phyloP scores from a whole-genome alignment of 2,113 vertebrate genomes.

The Numenius arquata region DNA sequence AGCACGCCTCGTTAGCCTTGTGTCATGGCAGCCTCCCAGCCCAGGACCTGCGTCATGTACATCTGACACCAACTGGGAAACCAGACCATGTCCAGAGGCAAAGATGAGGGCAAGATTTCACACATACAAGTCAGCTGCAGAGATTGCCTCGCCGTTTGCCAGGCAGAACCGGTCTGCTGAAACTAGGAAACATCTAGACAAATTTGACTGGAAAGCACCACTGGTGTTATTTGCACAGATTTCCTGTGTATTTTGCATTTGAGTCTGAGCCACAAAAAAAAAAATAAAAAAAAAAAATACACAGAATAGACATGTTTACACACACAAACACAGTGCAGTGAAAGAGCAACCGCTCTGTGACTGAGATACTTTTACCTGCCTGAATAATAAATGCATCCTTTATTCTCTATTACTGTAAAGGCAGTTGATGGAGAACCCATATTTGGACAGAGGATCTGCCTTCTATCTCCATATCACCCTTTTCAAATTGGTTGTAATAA shows the following conservation, averaged over 20 bases:
- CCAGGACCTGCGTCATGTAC: neutral
- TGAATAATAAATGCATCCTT: neutral
- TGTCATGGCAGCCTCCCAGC: neutral
- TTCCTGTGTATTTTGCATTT: neutral
- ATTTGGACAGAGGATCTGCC: neutral
- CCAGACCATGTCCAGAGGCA: neutral
- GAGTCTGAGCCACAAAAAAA: neutral
- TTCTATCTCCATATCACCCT: neutral
- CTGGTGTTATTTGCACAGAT: neutral
- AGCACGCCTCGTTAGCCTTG: neutral
- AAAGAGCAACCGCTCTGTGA: neutral
- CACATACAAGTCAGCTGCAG: neutral
- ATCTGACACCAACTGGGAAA: neutral
- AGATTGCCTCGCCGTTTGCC: fast-evolving
- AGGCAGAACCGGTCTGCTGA: neutral
- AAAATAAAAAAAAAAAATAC: neutral
- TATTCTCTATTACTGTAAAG: neutral
- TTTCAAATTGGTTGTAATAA: neutral
- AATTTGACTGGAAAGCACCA: neutral
- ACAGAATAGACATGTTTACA: neutral
- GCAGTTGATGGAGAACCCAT: neutral
- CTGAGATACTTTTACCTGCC: neutral
- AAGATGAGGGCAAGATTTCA: neutral
- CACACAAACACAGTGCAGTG: neutral
- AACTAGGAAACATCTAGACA: neutral